phyloP scores from a whole-genome alignment of 2,113 vertebrate species.

The Pollachius pollachius region DNA sequence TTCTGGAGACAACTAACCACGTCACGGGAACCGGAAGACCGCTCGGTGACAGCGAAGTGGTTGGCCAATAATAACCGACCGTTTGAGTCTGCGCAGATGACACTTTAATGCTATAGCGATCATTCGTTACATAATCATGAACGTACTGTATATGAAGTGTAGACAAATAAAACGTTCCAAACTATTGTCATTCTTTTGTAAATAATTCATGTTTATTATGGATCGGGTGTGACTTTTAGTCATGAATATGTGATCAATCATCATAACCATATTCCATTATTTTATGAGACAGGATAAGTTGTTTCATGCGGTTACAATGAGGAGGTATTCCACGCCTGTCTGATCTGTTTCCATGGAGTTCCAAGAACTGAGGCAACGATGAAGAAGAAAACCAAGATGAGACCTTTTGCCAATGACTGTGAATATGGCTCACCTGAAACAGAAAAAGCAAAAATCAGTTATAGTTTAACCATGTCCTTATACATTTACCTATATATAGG shows the following conservation, averaged over 20 bases:
- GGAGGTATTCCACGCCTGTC: slow-evolving; percentile 56
- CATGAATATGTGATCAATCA: no score
- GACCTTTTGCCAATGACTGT: slow-evolving; percentile 82
- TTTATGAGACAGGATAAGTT: background rate
- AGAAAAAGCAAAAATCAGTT: slow-evolving; percentile 5
- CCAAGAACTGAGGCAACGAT: slow-evolving; percentile 71
- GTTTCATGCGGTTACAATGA: slow-evolving; percentile 20
- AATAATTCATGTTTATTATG: no score
- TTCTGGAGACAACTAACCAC: slow-evolving; percentile 30
- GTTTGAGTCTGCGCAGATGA: slow-evolving; percentile 52
- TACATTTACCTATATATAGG: background rate
- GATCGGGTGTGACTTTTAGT: no score
- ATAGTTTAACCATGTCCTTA: background rate
- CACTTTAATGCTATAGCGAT: no score
- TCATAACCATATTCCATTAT: no score
- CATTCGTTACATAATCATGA: no score
- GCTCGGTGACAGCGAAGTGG: slow-evolving; percentile 20
- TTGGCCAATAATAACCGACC: background rate
- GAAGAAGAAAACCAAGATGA: slow-evolving; percentile 78
- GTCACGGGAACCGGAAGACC: slow-evolving; percentile 36
- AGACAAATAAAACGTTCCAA: background rate
- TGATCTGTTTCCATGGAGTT: slow-evolving; percentile 76
- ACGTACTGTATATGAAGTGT: no score
- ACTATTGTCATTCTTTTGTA: background rate
- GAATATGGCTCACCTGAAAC: slow-evolving; percentile 82